These are phyloP conservation scores for Drosophila bipectinata DNA, from an alignment of 1,140 invertebrate species.

Conservation along the genomic window DNA sequence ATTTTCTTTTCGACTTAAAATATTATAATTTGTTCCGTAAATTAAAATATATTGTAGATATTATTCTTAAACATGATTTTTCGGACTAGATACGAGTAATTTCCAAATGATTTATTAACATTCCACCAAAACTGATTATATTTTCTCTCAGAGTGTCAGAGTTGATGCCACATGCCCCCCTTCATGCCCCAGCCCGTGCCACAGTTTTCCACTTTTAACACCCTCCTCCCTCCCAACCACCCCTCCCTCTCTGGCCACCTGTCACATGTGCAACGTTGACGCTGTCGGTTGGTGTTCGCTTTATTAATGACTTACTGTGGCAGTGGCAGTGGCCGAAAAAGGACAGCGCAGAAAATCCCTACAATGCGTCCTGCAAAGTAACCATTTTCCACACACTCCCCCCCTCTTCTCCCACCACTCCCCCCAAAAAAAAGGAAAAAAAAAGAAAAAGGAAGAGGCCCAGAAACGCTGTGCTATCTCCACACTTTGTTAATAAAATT, in stretches of 20 bases:
- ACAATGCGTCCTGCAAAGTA: slow-evolving; percentile 1
- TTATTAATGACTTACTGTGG: slow-evolving; percentile 82
- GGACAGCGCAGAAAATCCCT: slow-evolving; percentile 5
- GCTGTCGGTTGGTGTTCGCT: slow-evolving; percentile 71
- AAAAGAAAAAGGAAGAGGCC: background rate
- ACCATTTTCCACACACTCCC: background rate
- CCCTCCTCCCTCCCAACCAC: background rate
- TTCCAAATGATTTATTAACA: background rate
- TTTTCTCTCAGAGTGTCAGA: slow-evolving; percentile 1
- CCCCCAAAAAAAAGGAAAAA: background rate
- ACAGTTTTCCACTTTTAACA: slow-evolving; percentile 2
- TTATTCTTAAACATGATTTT: too few species aligned
- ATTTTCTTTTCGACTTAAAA: background rate
- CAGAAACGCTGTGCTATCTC: slow-evolving; percentile 7
- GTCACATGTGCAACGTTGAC: slow-evolving; percentile 47
- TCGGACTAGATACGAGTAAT: background rate
- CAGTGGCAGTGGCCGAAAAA: slow-evolving; percentile 50
- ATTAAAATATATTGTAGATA: background rate
- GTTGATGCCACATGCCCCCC: background rate
- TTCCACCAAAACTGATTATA: background rate
- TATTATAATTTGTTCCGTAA: too few species aligned
- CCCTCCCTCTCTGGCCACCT: background rate
- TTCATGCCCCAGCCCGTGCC: background rate
- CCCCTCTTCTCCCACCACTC: background rate
- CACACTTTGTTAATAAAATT: slow-evolving; percentile 68